phyloP scores from a whole-genome alignment of 2,113 vertebrate species.

The Myanophis thanlyinensis region DNA sequence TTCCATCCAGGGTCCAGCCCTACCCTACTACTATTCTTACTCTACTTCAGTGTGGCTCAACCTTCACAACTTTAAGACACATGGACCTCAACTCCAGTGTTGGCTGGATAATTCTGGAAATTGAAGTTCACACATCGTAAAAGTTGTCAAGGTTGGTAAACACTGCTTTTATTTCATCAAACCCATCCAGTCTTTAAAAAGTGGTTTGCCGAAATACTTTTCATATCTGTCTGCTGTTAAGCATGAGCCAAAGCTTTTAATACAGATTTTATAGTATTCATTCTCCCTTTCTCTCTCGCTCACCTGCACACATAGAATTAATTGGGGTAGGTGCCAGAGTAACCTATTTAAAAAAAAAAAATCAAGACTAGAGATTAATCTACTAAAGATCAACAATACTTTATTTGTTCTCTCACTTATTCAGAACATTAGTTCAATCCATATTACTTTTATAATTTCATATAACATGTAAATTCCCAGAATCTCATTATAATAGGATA shows the following conservation, averaged over 20 bases:
- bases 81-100: background rate
- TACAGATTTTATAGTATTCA: constrained; percentile 75
- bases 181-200: constrained; percentile 62
- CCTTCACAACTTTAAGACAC: background rate
- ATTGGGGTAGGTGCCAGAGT: constrained; percentile 79
- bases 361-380: constrained; percentile 79
- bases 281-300: background rate
- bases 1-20: constrained; percentile 55
- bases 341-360: constrained; percentile 79
- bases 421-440: constrained; percentile 68
- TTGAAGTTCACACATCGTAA: background rate
- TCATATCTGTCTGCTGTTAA: constrained; percentile 80
- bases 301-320: constrained; percentile 71
- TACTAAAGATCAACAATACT: constrained; percentile 72
- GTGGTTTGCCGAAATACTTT: constrained; percentile 66
- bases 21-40: constrained; percentile 39
- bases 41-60: constrained; percentile 26
- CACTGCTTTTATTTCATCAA: constrained; percentile 31
- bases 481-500: constrained; percentile 56
- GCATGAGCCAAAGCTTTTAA: constrained; percentile 75
- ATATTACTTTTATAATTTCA: constrained; percentile 64
- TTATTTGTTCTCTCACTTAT: constrained; percentile 72
- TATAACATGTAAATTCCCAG: constrained; percentile 56
- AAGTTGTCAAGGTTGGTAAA: background rate
- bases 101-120: background rate